These are phyloP conservation scores for Globodera rostochiensis DNA, from an alignment of 1,140 invertebrate species.

Conservation along the genomic window DNA sequence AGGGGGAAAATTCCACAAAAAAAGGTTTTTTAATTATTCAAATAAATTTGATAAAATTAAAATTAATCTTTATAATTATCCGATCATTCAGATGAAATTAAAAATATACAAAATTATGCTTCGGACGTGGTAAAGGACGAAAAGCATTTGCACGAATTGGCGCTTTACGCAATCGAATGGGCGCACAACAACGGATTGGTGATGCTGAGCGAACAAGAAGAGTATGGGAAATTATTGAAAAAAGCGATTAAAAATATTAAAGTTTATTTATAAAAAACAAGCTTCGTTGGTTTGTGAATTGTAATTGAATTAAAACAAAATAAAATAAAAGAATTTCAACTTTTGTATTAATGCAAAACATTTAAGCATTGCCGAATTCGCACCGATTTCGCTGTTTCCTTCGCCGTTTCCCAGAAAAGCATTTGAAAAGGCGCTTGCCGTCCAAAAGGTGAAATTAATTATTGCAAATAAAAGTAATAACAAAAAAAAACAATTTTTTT, in stretches of 20 bases:
- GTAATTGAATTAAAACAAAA: too few relatives aligned
- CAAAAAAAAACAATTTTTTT: conserved; percentile 2
- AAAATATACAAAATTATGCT: too few relatives aligned
- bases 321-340: too few relatives aligned
- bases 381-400: conserved; percentile 60
- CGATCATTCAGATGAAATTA: background rate
- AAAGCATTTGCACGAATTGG: background rate
- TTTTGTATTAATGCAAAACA: too few relatives aligned
- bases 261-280: too few relatives aligned
- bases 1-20: too few relatives aligned
- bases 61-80: too few relatives aligned
- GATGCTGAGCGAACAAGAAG: conserved; percentile 52
- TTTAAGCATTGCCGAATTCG: conserved; percentile 28
- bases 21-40: too few relatives aligned
- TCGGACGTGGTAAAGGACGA: background rate
- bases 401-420: conserved; percentile 60
- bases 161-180: conserved; percentile 42
- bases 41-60: too few relatives aligned
- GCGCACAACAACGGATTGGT: conserved; percentile 59
- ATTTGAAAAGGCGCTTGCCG: conserved; percentile 55
- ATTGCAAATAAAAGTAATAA: background rate
- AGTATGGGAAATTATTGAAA: conserved; percentile 28
- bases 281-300: too few relatives aligned
- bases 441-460: conserved; percentile 52
- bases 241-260: too few relatives aligned